These are phyloP conservation scores for Trogon surrucura DNA, from an alignment of 2,113 vertebrate genomes.

Conservation along the genomic window DNA sequence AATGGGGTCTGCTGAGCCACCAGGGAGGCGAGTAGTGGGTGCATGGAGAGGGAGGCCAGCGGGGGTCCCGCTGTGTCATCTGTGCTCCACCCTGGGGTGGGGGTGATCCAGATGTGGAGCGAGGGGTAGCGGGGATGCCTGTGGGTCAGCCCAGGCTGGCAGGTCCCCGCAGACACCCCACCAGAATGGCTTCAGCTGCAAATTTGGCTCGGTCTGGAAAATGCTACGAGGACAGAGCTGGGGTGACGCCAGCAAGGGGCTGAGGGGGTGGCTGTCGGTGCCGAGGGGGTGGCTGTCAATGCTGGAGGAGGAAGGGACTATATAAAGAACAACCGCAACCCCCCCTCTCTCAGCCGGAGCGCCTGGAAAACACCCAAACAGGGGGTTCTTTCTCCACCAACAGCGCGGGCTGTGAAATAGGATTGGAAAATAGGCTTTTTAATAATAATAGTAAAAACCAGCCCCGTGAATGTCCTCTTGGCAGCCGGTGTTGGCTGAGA, in stretches of 20 bases:
- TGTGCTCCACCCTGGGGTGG: not conserved
- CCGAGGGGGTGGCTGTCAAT: not conserved
- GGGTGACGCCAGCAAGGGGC: not conserved
- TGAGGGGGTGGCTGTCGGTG: not conserved
- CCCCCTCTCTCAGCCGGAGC: not conserved
- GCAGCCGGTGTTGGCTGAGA: constrained; percentile 44
- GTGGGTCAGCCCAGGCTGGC: not conserved
- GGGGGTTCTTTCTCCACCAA: constrained; percentile 1
- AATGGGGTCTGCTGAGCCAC: not conserved
- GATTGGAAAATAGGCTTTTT: constrained; percentile 46
- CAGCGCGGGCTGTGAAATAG: constrained; percentile 35
- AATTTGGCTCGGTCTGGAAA: not conserved
- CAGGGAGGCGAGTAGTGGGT: not conserved
- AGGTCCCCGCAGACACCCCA: not conserved
- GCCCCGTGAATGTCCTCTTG: constrained; percentile 34
- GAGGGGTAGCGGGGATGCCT: fast-evolving
- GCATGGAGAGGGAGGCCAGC: not conserved
- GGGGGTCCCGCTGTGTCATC: fast-evolving
- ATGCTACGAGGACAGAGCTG: not conserved
- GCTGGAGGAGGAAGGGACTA: not conserved
- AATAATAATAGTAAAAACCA: constrained; percentile 54
- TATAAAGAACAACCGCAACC: not conserved
- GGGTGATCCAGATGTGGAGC: not conserved
- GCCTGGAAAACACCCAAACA: constrained; percentile 50
- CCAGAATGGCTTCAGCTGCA: fast-evolving